Evolutionary conservation across 2,113 vertebrate species (phyloP), one percentile per base, ranked within the genome.

Genomic region (Phrynosoma blainvillii): DNA sequence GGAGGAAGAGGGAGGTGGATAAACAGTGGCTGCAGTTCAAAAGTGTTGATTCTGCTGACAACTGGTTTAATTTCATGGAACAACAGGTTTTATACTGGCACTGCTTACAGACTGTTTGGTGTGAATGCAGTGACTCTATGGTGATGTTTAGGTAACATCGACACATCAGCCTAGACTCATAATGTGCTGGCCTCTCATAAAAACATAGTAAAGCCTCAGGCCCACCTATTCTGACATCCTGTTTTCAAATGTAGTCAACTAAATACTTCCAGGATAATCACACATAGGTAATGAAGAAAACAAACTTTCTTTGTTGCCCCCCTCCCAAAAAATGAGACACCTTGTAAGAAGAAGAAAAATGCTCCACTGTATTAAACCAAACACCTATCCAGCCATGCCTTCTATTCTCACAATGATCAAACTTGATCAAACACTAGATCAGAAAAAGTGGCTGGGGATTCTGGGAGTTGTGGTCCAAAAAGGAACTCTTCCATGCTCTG

Each of bases 1-100:
- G 75, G 47, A 77, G 68, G 65, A 74, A 13, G 30, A 21, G 12
- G 11, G 5, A 87, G 84, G 56, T 1, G 36, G 75, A 80, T 77
- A 86, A 88, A 62, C 71, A 82, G 65, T 70, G 32, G 7, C 0
- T 12, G 73, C 54, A 9, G 12, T 87, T 90, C 79, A 77, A 94
- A 62, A 74, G 74, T 81, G 0, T 7, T 78, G 10, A 1, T 36
- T 47, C 23, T 36, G 82, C 77, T 62, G 23, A 42, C 54, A 74
- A 23, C 23, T 21, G 14, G 8, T 66, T 85, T 87, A 59, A 79
- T 0, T 52, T 32, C 40, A 27, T 2, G 27, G 52, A 4, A 1
- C 14, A 25, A 13, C 14, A 36, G 59, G 27, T 59, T 79, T 65
- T 14, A 25, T 16, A 32, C 30, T 30, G 7, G 62, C 42, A 32